phyloP scores from a whole-genome alignment of 2,113 vertebrate genomes.

The Microcebus tavaratra region DNA sequence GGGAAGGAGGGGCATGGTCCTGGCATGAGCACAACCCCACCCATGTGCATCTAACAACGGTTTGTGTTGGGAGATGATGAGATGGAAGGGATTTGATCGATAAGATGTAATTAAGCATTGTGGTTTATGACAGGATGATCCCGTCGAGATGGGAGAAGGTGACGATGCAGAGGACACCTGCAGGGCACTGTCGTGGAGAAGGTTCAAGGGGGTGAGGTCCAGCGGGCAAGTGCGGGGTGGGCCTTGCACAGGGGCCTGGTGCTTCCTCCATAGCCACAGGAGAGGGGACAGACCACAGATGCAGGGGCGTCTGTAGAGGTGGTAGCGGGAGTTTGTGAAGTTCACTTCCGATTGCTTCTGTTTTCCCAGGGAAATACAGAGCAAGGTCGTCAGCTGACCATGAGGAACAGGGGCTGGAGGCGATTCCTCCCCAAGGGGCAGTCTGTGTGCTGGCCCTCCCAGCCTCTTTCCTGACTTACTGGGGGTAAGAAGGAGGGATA shows the following conservation, averaged over 20 bases:
- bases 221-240: fast-evolving
- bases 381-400: background rate
- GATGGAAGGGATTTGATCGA: background rate
- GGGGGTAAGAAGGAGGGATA: background rate
- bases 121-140: background rate
- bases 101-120: background rate
- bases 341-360: background rate
- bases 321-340: background rate
- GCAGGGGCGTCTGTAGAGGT: background rate
- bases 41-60: background rate
- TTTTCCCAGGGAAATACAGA: background rate
- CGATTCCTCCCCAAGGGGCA: background rate
- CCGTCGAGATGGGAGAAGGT: fast-evolving
- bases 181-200: background rate
- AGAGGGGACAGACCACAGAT: background rate
- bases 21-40: no score
- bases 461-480: background rate
- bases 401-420: background rate
- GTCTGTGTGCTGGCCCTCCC: background rate
- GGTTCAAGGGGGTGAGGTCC: background rate
- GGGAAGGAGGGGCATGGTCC: background rate
- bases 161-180: background rate
- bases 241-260: fast-evolving
- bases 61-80: background rate
- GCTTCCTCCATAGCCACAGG: no score